Percentiles rank a stretch among this genome's conserved stretches.
phyloP scores from a whole-genome alignment of 1,140 invertebrate genomes.

The Phymorhynchus buccinoides region DNA sequence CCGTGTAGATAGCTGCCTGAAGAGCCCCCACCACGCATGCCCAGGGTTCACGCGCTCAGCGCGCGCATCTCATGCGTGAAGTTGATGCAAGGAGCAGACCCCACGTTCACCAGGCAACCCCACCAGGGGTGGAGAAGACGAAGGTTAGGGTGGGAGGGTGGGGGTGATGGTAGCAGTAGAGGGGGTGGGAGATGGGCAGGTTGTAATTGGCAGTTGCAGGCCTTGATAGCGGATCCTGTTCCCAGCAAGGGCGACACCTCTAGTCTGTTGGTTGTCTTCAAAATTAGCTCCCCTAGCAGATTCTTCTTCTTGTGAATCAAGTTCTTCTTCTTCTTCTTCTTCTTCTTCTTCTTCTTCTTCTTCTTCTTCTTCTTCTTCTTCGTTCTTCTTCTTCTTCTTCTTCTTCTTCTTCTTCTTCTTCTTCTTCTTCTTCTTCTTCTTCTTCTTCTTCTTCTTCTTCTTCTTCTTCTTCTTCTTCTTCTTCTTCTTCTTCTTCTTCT shows the following conservation, averaged over 20 bases:
- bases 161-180: neutral
- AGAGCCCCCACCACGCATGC: slow-evolving; percentile 3
- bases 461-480: neutral
- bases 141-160: neutral
- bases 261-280: neutral
- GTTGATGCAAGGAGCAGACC: slow-evolving; percentile 17
- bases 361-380: neutral
- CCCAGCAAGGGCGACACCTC: neutral
- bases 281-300: neutral
- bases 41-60: slow-evolving; percentile 14
- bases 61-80: slow-evolving; percentile 29
- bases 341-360: neutral
- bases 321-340: neutral
- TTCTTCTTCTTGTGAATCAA: neutral
- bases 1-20: neutral
- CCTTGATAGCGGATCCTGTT: neutral
- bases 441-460: neutral
- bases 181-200: neutral
- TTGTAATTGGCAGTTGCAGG: neutral
- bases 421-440: neutral
- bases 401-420: neutral
- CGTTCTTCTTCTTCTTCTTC: too few relatives aligned
- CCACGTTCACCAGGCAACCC: neutral
- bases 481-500: slow-evolving; percentile 1
- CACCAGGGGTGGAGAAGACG: neutral